Evolutionary conservation across 2,888 invertebrate species (phyloP), one percentile per base, ranked within the genome.

Genomic region (Drosophila testacea): DNA sequence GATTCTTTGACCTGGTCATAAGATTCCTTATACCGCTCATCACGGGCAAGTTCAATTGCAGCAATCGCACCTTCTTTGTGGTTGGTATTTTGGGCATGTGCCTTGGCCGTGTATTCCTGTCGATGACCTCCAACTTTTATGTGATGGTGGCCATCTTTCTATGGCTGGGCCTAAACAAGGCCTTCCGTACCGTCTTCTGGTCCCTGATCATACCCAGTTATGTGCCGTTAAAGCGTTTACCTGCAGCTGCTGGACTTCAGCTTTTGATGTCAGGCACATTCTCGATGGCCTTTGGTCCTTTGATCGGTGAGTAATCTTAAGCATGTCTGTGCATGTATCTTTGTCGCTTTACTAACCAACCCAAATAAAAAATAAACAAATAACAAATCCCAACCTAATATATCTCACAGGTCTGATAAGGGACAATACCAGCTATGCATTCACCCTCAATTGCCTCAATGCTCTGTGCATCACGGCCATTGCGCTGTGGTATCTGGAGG

Each of bases 141-240:
- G 91, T 94, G 0, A 93, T 95, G 11, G 83, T 96, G 22, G 76
- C 93, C 7, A 94, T 95, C 5, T 95, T 95, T 6, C 93, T 94
- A 0, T 94, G 95, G 71, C 94, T 96, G 79, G 96, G 96, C 0
- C 93, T 95, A 59, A 95, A 95, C 28, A 96, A 96, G 92, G 96
- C 95, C 0, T 92, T 96, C 30, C 93, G 96, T 63, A 95, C 96
- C 1, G 95, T 96, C 27, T 96, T 96, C 85, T 95, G 95, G 94
- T 95, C 95, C 0, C 90, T 96, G 11, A 95, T 96, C 11, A 95
- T 96, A 80, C 96, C 96, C 2, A 94, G 94, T 0, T 94, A 96
- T 88, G 96, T 96, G 32, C 95, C 96, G 0, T 84, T 96, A 6
- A 94, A 95, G 66, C 94, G 95, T 69, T 84, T 96, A 63, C 95